Percentiles rank a stretch among this genome's conserved stretches.
These are phyloP conservation scores for Ancistrus triradiatus DNA, from an alignment of 2,113 vertebrate species.

Conservation along the genomic window DNA sequence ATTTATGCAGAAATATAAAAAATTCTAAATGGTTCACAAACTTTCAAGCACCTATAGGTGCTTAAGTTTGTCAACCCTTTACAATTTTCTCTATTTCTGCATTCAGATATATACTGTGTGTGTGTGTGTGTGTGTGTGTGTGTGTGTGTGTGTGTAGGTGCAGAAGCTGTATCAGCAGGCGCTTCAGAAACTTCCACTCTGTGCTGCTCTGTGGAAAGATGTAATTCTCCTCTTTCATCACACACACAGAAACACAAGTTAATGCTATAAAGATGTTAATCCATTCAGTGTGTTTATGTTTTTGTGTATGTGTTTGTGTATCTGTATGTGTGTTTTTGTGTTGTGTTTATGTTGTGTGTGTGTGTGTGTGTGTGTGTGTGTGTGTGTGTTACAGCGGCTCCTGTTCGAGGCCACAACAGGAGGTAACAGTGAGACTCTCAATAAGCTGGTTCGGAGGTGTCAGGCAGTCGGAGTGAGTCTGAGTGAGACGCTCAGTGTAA, in stretches of 20 bases:
- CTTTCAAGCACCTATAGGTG: too few species aligned
- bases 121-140: constrained; percentile 6
- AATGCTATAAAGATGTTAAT: neutral
- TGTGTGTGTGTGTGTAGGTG: constrained; percentile 66
- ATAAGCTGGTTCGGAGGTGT: constrained; percentile 88
- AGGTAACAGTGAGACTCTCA: constrained; percentile 88
- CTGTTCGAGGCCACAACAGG: constrained; percentile 93
- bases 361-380: constrained; percentile 13
- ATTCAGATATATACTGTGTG: neutral
- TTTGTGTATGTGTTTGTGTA: constrained; percentile 3
- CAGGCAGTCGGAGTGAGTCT: constrained; percentile 95
- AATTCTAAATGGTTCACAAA: too few species aligned
- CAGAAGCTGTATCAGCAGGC: constrained; percentile 89
- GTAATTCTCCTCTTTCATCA: constrained; percentile 69
- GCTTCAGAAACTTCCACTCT: constrained; percentile 88
- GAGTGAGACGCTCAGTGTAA: constrained; percentile 89
- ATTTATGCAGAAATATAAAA: too few species aligned
- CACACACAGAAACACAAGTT: constrained; percentile 36
- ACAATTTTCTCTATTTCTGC: too few species aligned
- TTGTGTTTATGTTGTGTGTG: neutral
- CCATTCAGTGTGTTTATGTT: too few species aligned
- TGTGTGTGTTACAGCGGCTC: constrained; percentile 78
- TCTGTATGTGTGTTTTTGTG: neutral
- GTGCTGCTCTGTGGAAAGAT: constrained; percentile 96
- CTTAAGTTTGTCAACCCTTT: too few species aligned